Evolutionary conservation across 2,113 vertebrate genomes (phyloP).

Genomic region (Python bivittatus): DNA sequence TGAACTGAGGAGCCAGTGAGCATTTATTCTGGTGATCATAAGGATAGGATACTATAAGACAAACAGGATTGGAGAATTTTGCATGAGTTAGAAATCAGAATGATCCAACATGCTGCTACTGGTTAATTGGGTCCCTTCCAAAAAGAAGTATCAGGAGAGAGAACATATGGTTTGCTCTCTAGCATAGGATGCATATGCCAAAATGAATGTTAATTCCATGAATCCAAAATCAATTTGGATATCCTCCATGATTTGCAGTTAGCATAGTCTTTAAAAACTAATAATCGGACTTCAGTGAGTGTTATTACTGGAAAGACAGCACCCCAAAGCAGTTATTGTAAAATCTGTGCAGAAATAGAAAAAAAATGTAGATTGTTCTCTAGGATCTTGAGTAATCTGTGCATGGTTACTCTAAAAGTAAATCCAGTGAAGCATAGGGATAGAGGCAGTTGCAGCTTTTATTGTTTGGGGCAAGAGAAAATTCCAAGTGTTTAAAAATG

Average conservation of each 20-base stretch:
- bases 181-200: neutral
- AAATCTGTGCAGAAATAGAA: neutral
- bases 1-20: neutral
- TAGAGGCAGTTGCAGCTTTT: neutral
- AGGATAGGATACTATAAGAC: neutral
- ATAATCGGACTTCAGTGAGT: neutral
- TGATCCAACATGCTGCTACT: neutral
- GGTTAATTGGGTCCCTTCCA: neutral
- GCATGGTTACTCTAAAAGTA: neutral
- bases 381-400: neutral
- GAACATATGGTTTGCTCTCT: slow-evolving; percentile 22
- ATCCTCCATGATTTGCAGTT: fast-evolving
- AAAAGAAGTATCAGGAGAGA: neutral
- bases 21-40: neutral
- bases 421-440: neutral
- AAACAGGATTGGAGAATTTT: neutral
- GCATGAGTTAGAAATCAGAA: neutral
- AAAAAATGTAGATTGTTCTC: neutral
- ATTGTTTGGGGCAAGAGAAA: neutral
- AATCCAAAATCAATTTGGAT: neutral
- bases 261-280: neutral
- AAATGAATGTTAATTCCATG: slow-evolving; percentile 16
- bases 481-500: neutral
- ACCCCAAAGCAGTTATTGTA: neutral
- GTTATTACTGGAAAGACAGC: neutral